These are phyloP conservation scores for Paralinhomoeus sp. DNA, from an alignment of 2,888 invertebrate genomes.

Conservation along the genomic window DNA sequence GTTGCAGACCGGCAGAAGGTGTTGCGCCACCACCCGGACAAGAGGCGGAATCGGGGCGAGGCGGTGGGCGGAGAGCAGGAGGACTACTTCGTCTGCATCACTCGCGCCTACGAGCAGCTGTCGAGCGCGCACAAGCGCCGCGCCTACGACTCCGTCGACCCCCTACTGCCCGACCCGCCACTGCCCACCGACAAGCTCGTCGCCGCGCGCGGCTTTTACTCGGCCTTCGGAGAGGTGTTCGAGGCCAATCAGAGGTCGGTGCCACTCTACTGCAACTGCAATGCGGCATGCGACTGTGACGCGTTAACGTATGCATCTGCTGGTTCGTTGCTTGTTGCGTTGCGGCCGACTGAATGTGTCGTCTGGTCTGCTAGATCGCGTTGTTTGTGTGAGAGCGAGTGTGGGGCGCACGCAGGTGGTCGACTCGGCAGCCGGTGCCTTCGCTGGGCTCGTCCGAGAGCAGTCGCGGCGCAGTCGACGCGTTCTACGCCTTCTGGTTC, in stretches of 20 bases:
- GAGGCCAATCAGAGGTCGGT: slow-evolving; percentile 32
- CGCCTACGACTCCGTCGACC: slow-evolving; percentile 89
- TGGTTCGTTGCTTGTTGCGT: no score
- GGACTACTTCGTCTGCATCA: slow-evolving; percentile 95
- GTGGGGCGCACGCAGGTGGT: slow-evolving; percentile 45
- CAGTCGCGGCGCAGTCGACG: slow-evolving; percentile 58
- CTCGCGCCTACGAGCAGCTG: slow-evolving; percentile 37
- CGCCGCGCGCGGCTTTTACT: slow-evolving; percentile 53
- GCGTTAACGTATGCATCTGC: no score
- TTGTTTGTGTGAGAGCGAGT: no score
- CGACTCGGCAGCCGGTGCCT: slow-evolving; percentile 62
- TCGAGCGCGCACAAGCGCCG: slow-evolving; percentile 43
- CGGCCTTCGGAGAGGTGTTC: slow-evolving; percentile 32
- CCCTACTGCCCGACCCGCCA: slow-evolving; percentile 65
- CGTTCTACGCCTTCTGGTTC: slow-evolving; percentile 85
- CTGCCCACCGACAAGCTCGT: slow-evolving; percentile 44
- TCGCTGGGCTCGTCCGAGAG: slow-evolving; percentile 51
- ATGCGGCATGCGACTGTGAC: no score
- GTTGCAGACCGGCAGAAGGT: slow-evolving; percentile 49
- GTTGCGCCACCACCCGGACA: slow-evolving; percentile 89
- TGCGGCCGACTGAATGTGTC: no score
- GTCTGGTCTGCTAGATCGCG: no score
- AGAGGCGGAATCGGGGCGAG: slow-evolving; percentile 57
- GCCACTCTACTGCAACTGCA: neutral
- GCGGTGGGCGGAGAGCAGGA: slow-evolving; percentile 59